Evolutionary conservation across 2,888 invertebrate species (phyloP).

Genomic region (Entomobrya multifasciata): DNA sequence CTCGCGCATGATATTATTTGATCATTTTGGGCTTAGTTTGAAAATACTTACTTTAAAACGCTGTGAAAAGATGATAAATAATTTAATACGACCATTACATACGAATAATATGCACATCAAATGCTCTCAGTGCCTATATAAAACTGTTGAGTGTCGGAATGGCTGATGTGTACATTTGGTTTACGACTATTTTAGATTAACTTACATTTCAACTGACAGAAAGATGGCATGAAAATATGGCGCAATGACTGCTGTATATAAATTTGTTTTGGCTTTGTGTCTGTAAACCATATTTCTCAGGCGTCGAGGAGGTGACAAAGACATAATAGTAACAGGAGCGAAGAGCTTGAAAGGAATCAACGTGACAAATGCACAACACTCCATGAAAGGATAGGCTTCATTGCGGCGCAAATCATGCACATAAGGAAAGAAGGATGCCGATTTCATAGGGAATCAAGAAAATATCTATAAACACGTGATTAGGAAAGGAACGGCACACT

Average conservation of each 20-base stretch:
- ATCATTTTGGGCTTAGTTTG: too few species aligned
- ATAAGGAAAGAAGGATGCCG: conserved; percentile 2
- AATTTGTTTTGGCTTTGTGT: conserved; percentile 62
- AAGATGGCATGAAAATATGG: conserved; percentile 33
- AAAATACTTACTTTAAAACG: too few species aligned
- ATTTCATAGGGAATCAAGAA: background rate
- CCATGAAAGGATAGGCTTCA: conserved; percentile 55
- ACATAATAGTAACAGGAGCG: conserved; percentile 64
- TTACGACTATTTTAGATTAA: conserved; percentile 11
- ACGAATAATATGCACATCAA: background rate
- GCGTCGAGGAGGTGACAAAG: conserved; percentile 63
- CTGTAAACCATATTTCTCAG: conserved; percentile 47
- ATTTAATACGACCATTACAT: conserved; percentile 19
- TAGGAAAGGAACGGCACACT: too few species aligned
- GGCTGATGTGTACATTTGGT: background rate
- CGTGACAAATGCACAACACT: conserved; percentile 55
- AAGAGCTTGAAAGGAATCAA: too few species aligned
- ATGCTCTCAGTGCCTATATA: background rate
- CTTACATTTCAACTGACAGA: conserved; percentile 14
- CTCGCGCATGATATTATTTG: too few species aligned
- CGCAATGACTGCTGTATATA: conserved; percentile 10
- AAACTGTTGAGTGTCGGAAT: too few species aligned
- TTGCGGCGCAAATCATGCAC: conserved; percentile 56
- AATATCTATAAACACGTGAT: background rate
- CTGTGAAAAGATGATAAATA: too few species aligned